Conservation (phyloP, 2,113 vertebrate species). For the Piaya cayana region DNA sequence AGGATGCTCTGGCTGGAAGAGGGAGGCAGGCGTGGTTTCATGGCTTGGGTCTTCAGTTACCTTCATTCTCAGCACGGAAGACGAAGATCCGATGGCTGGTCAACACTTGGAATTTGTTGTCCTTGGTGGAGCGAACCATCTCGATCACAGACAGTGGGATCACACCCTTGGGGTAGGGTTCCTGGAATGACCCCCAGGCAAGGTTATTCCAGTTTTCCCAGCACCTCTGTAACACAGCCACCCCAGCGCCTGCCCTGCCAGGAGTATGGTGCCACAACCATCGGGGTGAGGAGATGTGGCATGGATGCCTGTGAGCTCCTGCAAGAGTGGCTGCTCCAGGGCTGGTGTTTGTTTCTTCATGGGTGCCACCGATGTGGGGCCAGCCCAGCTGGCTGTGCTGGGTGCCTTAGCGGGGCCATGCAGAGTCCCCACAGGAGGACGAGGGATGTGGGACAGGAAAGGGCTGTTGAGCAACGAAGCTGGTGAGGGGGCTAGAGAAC, state of each 20-base stretch:
- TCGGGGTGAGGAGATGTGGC: background rate
- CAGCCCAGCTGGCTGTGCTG: background rate
- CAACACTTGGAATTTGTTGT: slow-evolving; percentile 96
- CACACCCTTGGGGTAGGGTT: slow-evolving; percentile 94
- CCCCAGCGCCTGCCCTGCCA: background rate
- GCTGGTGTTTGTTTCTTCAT: background rate
- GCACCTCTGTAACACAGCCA: background rate
- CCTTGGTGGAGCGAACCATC: slow-evolving; percentile 89
- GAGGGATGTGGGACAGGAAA: background rate
- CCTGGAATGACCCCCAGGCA: slow-evolving; percentile 69
- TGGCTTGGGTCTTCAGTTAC: slow-evolving; percentile 62
- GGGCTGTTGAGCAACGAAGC: no score
- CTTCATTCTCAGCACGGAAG: slow-evolving; percentile 91
- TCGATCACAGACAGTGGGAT: slow-evolving; percentile 90
- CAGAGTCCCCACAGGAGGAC: background rate
- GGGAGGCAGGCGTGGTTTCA: background rate
- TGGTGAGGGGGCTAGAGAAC: no score
- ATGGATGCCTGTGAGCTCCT: background rate
- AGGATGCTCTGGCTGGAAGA: background rate
- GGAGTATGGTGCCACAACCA: rapidly evolving
- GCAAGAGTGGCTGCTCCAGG: background rate
- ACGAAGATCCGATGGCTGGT: slow-evolving; percentile 92
- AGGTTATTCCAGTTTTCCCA: background rate
- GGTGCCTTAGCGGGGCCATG: no score
- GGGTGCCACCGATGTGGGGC: background rate